phyloP scores from a whole-genome alignment of 1,140 invertebrate species.

The Metopolophium dirhodum region DNA sequence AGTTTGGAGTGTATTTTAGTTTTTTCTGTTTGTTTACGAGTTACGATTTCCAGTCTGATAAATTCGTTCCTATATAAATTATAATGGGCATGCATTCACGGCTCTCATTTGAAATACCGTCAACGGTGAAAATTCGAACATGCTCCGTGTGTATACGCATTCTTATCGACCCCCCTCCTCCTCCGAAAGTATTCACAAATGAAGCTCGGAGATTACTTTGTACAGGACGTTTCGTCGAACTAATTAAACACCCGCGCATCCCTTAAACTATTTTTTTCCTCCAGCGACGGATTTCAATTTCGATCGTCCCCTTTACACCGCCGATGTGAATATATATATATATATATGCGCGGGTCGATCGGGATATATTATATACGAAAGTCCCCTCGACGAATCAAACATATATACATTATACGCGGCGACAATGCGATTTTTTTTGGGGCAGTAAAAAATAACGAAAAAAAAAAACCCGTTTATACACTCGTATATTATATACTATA shows the following conservation, averaged over 20 bases:
- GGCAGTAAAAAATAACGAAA: neutral
- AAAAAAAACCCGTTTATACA: neutral
- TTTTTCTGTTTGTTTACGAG: neutral
- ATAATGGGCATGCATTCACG: neutral
- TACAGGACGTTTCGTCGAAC: neutral
- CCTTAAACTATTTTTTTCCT: neutral
- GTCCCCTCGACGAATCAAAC: neutral
- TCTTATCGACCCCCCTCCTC: neutral
- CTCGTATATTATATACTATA: neutral
- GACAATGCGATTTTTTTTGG: slow-evolving; percentile 16
- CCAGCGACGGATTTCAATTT: neutral
- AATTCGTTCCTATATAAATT: neutral
- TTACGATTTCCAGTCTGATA: neutral
- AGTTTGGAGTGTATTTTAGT: neutral
- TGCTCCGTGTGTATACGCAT: neutral
- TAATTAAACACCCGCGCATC: neutral
- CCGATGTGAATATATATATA: neutral
- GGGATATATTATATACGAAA: neutral
- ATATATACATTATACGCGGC: neutral
- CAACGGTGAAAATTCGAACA: neutral
- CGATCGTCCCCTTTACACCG: neutral
- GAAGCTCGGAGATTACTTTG: neutral
- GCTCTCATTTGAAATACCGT: neutral
- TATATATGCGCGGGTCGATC: neutral
- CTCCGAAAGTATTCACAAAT: neutral